Percentiles rank a stretch among this genome's conserved stretches.
These are phyloP conservation scores for Oscheius sp. DNA, from an alignment of 2,888 invertebrate species.

Conservation along the genomic window DNA sequence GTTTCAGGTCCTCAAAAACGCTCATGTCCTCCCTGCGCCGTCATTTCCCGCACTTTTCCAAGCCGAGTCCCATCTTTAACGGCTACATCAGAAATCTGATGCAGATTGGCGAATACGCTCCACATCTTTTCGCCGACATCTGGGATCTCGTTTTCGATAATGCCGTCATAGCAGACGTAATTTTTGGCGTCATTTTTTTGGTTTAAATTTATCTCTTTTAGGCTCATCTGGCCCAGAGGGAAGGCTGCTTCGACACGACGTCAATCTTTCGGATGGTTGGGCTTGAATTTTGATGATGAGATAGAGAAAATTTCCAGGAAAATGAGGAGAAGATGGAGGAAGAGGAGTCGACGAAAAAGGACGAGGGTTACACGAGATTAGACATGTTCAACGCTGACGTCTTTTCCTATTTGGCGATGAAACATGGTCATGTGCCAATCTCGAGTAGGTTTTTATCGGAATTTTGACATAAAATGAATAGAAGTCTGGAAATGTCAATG, in stretches of 20 bases:
- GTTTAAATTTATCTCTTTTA: background rate
- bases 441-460: background rate
- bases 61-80: conserved; percentile 24
- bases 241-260: background rate
- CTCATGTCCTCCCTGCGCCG: conserved; percentile 38
- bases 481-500: background rate
- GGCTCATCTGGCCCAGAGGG: conserved; percentile 2
- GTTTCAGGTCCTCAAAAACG: conserved; percentile 47
- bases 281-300: conserved; percentile 3
- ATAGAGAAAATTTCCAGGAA: conserved; percentile 1
- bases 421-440: conserved; percentile 8
- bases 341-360: background rate
- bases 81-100: conserved; percentile 50
- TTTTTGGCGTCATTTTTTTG: conserved; percentile 18
- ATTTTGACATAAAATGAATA: background rate
- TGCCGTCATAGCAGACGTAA: conserved; percentile 55
- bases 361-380: background rate
- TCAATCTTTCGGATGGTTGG: conserved; percentile 12
- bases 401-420: conserved; percentile 31
- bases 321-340: conserved; percentile 1
- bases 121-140: conserved; percentile 47
- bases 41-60: conserved; percentile 45
- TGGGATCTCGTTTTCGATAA: conserved; percentile 56
- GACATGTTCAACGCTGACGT: conserved; percentile 22
- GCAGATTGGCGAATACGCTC: conserved; percentile 49